A percentile compares a stretch with the other conserved stretches of the same genome.
These are phyloP conservation scores for Protonibea diacanthus DNA, from an alignment of 2,797 vertebrate species.

Conservation along the genomic window DNA sequence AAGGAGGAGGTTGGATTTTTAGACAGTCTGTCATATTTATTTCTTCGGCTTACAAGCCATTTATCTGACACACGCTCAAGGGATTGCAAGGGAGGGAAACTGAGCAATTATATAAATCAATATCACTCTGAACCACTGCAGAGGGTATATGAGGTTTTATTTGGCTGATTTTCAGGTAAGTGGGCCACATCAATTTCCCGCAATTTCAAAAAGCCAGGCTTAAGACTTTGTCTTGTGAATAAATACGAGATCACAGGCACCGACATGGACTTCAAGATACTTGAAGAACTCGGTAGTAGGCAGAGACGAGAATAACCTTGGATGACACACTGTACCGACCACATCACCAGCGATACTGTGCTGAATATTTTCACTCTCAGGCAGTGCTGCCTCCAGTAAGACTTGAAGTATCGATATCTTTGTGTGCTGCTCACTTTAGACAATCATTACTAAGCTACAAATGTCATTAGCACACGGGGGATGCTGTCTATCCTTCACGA, in stretches of 20 bases:
- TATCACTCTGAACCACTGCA: slow-evolving; percentile 56
- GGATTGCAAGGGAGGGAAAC: slow-evolving; percentile 51
- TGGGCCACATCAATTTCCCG: slow-evolving; percentile 12
- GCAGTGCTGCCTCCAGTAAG: background rate
- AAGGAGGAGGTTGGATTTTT: slow-evolving; percentile 31
- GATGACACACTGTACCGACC: background rate
- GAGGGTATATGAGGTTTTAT: slow-evolving; percentile 47
- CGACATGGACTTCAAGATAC: background rate
- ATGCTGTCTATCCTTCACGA: slow-evolving; percentile 1
- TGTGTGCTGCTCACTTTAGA: slow-evolving; percentile 21
- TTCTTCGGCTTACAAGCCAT: slow-evolving; percentile 43
- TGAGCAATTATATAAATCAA: slow-evolving; percentile 75
- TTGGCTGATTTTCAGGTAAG: slow-evolving; percentile 56
- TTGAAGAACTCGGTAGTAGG: slow-evolving; percentile 17
- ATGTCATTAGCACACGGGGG: background rate
- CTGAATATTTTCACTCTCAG: background rate
- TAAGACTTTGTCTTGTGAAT: slow-evolving; percentile 35
- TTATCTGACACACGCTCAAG: slow-evolving; percentile 52
- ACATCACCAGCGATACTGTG: background rate
- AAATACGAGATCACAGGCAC: slow-evolving; percentile 7
- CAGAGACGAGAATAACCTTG: slow-evolving; percentile 30
- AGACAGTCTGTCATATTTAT: slow-evolving; percentile 44
- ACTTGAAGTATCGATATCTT: background rate
- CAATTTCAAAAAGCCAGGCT: slow-evolving; percentile 22
- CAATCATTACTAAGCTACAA: slow-evolving; percentile 14